Evolutionary conservation across 2,113 vertebrate genomes (phyloP).

Genomic region (Neolamprologus longior): DNA sequence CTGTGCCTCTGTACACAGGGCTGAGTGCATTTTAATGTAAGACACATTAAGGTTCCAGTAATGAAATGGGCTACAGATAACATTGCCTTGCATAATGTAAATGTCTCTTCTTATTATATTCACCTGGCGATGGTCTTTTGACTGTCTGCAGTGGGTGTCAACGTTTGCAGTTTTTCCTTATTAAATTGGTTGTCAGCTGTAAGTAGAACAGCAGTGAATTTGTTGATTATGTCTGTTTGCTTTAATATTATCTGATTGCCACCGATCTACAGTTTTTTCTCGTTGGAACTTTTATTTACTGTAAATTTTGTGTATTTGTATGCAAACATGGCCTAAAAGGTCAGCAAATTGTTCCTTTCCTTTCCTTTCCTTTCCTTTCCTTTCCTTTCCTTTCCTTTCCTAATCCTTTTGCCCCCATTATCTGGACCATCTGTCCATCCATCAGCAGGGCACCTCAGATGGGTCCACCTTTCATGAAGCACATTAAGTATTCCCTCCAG

Average conservation of each 20-base stretch:
- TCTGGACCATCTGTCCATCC: conserved; percentile 4
- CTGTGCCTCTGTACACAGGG: neutral
- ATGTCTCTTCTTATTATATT: neutral
- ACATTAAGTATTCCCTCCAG: neutral
- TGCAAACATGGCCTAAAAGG: neutral
- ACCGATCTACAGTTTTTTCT: neutral
- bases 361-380: neutral
- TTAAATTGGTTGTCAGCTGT: neutral
- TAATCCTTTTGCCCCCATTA: neutral
- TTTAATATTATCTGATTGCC: neutral
- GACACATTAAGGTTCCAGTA: neutral
- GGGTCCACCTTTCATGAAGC: neutral
- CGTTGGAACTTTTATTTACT: neutral
- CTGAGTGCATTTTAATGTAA: neutral
- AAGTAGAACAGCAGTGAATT: neutral
- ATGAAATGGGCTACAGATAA: neutral
- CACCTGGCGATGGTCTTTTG: neutral
- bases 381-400: neutral
- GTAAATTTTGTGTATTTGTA: neutral
- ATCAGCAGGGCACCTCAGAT: neutral
- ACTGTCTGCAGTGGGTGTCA: neutral
- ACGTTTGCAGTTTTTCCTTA: neutral
- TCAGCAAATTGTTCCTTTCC: neutral
- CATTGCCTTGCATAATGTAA: neutral
- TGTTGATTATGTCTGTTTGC: neutral